Conservation (phyloP, 2,888 invertebrate species). For the Melanophora roralis region DNA sequence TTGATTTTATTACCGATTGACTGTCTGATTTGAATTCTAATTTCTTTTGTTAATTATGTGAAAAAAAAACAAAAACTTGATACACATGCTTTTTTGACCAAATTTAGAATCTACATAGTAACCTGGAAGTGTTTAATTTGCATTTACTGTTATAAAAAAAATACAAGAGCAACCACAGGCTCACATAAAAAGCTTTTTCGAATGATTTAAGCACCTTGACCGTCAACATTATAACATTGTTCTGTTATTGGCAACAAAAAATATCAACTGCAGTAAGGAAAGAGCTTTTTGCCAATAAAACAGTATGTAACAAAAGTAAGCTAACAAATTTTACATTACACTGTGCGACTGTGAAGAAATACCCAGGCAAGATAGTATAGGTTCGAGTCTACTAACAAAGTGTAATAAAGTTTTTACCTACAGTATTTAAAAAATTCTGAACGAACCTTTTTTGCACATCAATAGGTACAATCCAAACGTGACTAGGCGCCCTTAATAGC, state of each 20-base stretch:
- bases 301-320: too few relatives aligned
- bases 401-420: too few relatives aligned
- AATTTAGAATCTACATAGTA: background rate
- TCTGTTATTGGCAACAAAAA: background rate
- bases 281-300: conserved; percentile 4
- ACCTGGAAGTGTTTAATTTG: conserved; percentile 43
- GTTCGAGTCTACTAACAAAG: too few relatives aligned
- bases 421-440: too few relatives aligned
- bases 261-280: background rate
- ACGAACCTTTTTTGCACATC: too few relatives aligned
- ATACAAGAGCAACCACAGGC: background rate
- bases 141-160: conserved; percentile 28
- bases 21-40: conserved; percentile 6
- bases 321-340: too few relatives aligned
- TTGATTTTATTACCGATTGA: background rate
- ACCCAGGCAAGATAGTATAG: too few relatives aligned
- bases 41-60: background rate
- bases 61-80: background rate
- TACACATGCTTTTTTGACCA: background rate
- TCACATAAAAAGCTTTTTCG: conserved; percentile 32
- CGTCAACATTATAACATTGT: conserved; percentile 18
- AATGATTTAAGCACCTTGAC: conserved; percentile 21
- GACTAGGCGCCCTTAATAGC: too few relatives aligned
- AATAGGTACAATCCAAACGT: too few relatives aligned
- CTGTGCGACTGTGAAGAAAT: too few relatives aligned